Percentiles rank a stretch among this genome's conserved stretches.
Conservation (phyloP, 1,140 invertebrate genomes). For the Venturia canescens region DNA sequence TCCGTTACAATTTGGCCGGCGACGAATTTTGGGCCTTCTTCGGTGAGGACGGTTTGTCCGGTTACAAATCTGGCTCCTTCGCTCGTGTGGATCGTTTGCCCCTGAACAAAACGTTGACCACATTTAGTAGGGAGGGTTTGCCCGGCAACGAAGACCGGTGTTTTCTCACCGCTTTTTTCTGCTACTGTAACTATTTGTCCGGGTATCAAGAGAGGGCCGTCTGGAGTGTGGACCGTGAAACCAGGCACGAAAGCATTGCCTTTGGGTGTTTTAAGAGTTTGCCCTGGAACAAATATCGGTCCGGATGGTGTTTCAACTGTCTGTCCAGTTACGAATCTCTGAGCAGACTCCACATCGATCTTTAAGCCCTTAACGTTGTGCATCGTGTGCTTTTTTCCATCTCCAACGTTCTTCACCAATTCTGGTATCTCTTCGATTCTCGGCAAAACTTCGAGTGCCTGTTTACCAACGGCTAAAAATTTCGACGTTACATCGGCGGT, state of each 20-base stretch:
- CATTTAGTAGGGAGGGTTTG: conserved; percentile 70
- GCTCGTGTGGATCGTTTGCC: conserved; percentile 75
- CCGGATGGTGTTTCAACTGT: conserved; percentile 83
- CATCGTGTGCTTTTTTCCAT: conserved; percentile 79
- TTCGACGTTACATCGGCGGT: conserved; percentile 80
- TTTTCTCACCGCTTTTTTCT: conserved; percentile 64
- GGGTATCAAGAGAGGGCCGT: conserved; percentile 83
- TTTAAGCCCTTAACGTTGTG: conserved; percentile 81
- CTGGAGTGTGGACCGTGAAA: conserved; percentile 82
- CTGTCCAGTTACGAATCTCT: conserved; percentile 83
- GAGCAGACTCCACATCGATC: conserved; percentile 81
- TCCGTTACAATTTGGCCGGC: conserved; percentile 79
- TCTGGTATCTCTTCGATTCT: conserved; percentile 81
- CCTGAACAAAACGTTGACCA: conserved; percentile 74
- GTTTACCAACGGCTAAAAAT: conserved; percentile 76
- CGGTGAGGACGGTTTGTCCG: conserved; percentile 82
- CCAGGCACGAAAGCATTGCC: conserved; percentile 85
- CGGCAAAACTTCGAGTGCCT: conserved; percentile 78
- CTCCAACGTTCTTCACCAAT: conserved; percentile 80
- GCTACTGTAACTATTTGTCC: conserved; percentile 79
- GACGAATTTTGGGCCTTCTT: conserved; percentile 82
- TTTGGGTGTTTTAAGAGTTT: conserved; percentile 83
- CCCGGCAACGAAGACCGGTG: conserved; percentile 77
- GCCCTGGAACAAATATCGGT: conserved; percentile 84
- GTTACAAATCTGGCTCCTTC: conserved; percentile 79